phyloP scores from a whole-genome alignment of 2,113 vertebrate genomes.

The Hipposideros armiger region DNA sequence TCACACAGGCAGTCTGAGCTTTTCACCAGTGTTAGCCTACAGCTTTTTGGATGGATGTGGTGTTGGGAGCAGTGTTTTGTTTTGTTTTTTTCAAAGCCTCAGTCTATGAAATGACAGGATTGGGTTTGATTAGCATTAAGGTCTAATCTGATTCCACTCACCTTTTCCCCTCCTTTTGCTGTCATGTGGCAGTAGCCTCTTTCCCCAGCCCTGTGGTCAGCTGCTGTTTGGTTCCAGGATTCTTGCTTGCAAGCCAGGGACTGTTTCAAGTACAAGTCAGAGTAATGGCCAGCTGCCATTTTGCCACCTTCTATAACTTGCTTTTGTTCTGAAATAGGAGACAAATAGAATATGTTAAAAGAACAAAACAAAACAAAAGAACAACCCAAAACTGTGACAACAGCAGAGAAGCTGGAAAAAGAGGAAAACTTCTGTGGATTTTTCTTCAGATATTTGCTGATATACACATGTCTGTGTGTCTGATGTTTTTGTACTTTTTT shows the following conservation, averaged over 20 bases:
- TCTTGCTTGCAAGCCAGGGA: background rate
- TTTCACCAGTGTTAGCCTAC: background rate
- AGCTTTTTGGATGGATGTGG: background rate
- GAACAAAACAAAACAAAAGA: background rate
- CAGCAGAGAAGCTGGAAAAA: conserved; percentile 38
- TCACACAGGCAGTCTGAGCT: background rate
- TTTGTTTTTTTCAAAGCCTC: background rate
- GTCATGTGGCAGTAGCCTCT: background rate
- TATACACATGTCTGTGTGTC: background rate
- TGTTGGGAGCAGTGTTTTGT: background rate
- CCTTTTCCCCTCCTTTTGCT: background rate
- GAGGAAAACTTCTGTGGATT: background rate
- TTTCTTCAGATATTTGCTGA: conserved; percentile 13
- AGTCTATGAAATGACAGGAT: background rate
- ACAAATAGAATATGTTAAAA: background rate
- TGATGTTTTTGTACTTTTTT: conserved; percentile 33
- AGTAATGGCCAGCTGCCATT: background rate
- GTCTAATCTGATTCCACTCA: background rate
- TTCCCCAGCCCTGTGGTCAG: background rate
- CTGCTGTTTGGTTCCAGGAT: background rate
- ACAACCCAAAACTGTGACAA: background rate
- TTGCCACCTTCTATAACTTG: conserved; percentile 33
- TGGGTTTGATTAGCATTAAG: conserved; percentile 18
- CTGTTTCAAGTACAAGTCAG: conserved; percentile 4
- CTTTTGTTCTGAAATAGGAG: conserved; percentile 41